A percentile compares a stretch with the other conserved stretches of the same genome.
Evolutionary conservation across 2,797 vertebrate species (phyloP).

Genomic region (Lutjanus argentimaculatus): DNA sequence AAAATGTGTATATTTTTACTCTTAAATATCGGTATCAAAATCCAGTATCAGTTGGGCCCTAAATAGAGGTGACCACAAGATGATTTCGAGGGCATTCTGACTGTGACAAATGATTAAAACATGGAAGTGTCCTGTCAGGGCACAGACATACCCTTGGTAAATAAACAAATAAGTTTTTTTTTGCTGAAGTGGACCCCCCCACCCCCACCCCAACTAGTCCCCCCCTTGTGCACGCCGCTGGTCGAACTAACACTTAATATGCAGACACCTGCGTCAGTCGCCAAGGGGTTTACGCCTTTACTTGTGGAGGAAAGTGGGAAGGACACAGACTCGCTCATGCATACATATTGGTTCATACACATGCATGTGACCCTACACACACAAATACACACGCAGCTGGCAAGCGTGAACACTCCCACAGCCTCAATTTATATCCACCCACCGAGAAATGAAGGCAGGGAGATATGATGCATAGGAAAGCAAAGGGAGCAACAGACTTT

Average conservation of each 20-base stretch:
- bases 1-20: too few species aligned
- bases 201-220: neutral
- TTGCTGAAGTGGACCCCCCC: neutral
- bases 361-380: constrained; percentile 54
- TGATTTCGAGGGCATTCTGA: constrained; percentile 6
- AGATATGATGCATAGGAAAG: constrained; percentile 18
- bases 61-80: neutral
- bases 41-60: neutral
- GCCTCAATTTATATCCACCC: constrained; percentile 58
- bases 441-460: constrained; percentile 36
- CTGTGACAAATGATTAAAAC: constrained; percentile 51
- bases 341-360: constrained; percentile 78
- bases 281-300: constrained; percentile 66
- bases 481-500: constrained; percentile 1
- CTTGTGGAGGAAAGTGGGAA: constrained; percentile 74
- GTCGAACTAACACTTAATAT: constrained; percentile 70
- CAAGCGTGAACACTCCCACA: constrained; percentile 29
- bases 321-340: constrained; percentile 77
- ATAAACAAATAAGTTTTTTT: constrained; percentile 43
- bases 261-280: constrained; percentile 77
- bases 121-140: constrained; percentile 21
- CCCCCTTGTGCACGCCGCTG: constrained; percentile 23
- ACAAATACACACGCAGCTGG: constrained; percentile 19
- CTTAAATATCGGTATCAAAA: too few species aligned
- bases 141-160: constrained; percentile 37